These are phyloP conservation scores for Corydoras sp. DNA, from an alignment of 2,113 vertebrate genomes.

Conservation along the genomic window DNA sequence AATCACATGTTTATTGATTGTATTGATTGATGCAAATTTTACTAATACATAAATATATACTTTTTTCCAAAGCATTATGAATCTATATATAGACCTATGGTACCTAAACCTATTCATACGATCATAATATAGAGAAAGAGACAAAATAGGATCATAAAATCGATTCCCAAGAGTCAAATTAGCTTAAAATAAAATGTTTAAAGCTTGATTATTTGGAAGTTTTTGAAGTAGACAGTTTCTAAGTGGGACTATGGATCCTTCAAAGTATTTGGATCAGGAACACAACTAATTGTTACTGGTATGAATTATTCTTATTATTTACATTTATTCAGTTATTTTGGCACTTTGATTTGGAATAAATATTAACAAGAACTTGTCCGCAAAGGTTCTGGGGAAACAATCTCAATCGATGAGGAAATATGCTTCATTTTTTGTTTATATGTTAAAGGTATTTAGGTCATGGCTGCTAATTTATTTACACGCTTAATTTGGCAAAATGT, in stretches of 20 bases:
- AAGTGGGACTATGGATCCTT: conserved; percentile 1
- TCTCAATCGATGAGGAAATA: too few species aligned
- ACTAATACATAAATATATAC: background rate
- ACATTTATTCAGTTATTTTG: too few species aligned
- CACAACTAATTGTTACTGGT: conserved; percentile 33
- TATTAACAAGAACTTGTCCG: too few species aligned
- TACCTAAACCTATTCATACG: background rate
- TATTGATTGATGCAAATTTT: too few species aligned
- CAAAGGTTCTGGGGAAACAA: too few species aligned
- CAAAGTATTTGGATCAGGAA: conserved; percentile 40
- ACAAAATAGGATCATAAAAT: background rate
- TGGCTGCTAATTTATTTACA: too few species aligned
- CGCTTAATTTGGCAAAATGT: too few species aligned
- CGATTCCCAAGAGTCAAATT: background rate
- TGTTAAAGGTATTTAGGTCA: too few species aligned
- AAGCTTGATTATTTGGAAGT: background rate
- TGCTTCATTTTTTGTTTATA: too few species aligned
- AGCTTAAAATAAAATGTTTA: background rate
- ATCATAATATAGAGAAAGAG: background rate
- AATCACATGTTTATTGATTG: too few species aligned
- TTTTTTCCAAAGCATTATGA: too few species aligned
- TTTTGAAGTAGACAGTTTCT: conserved; percentile 27
- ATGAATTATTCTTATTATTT: conserved; percentile 3
- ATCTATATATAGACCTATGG: background rate
- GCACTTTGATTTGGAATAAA: too few species aligned